These are phyloP conservation scores for Manis crassicaudata DNA, from an alignment of 2,797 vertebrate genomes.

Conservation along the genomic window DNA sequence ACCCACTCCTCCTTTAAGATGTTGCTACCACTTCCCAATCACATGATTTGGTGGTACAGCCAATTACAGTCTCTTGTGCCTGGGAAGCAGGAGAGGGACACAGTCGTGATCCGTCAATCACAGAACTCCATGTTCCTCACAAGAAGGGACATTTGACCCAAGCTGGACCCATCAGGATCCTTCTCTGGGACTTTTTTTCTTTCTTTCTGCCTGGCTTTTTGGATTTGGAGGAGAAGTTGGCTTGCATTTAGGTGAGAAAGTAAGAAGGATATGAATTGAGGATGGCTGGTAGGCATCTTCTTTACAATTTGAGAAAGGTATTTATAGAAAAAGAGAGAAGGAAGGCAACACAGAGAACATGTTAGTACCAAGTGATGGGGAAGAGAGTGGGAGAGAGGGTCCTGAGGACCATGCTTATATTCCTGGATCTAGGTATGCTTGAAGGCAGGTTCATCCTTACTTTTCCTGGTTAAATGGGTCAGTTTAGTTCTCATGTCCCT, in stretches of 20 bases:
- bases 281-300: neutral
- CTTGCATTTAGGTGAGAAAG: neutral
- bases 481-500: neutral
- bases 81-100: neutral
- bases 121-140: neutral
- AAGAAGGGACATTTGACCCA: neutral
- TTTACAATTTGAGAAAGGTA: neutral
- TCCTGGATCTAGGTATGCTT: neutral
- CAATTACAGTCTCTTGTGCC: neutral
- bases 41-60: neutral
- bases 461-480: neutral
- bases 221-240: conserved; percentile 25
- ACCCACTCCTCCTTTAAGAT: neutral
- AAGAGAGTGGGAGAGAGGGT: neutral
- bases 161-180: neutral
- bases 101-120: conserved; percentile 10
- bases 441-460: neutral
- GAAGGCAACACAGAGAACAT: neutral
- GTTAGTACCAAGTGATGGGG: neutral
- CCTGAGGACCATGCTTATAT: neutral
- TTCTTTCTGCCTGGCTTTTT: neutral
- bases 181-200: neutral
- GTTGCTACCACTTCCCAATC: neutral
- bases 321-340: neutral
- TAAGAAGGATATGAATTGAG: neutral